Evolutionary conservation across 1,140 invertebrate genomes (phyloP).

Genomic region (Papilio xuthus): DNA sequence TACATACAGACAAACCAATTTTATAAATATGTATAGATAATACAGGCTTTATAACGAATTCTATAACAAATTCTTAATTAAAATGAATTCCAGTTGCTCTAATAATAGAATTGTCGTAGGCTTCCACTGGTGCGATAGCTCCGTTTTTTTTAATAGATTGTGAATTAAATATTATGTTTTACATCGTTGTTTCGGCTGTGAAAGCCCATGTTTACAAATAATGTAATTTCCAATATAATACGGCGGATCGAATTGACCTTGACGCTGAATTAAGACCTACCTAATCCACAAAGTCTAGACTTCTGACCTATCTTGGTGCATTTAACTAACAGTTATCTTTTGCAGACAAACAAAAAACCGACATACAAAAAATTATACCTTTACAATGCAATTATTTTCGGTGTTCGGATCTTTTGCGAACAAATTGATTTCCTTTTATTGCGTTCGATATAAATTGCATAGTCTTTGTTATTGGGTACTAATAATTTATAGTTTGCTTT

Average conservation of each 20-base stretch:
- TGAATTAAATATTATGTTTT: too few species aligned
- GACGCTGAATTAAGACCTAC: constrained; percentile 2
- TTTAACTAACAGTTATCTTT: constrained; percentile 47
- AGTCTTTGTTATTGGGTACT: neutral
- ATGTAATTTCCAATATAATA: constrained; percentile 16
- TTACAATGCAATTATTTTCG: constrained; percentile 44
- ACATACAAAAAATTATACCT: constrained; percentile 34
- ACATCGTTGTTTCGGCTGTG: too few species aligned
- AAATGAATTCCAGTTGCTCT: too few species aligned
- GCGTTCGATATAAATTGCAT: constrained; percentile 28
- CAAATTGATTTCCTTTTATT: neutral
- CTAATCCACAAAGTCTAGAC: constrained; percentile 30
- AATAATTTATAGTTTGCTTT: neutral
- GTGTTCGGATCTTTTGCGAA: constrained; percentile 25
- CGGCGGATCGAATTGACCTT: constrained; percentile 23
- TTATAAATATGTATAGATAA: too few species aligned
- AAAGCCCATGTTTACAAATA: neutral
- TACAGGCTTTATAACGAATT: too few species aligned
- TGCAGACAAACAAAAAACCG: constrained; percentile 47
- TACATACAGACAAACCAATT: too few species aligned
- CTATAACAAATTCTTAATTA: too few species aligned
- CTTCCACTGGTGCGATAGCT: too few species aligned
- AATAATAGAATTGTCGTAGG: too few species aligned
- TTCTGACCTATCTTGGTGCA: constrained; percentile 28
- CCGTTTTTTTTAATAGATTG: too few species aligned